These are phyloP conservation scores for Acinonyx jubatus DNA, from an alignment of 2,113 vertebrate genomes.

Conservation along the genomic window DNA sequence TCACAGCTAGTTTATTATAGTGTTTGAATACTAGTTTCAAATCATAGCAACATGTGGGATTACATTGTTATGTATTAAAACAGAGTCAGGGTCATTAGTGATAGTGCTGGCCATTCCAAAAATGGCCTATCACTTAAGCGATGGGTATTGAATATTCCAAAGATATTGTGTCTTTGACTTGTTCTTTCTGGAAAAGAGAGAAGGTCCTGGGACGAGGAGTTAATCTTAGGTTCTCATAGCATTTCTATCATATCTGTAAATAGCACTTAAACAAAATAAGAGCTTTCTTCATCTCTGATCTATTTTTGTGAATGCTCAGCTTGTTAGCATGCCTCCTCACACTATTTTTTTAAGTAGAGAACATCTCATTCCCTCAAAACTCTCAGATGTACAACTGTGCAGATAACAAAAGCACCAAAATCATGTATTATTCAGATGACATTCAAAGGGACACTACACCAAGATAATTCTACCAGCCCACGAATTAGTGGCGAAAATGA, in stretches of 20 bases:
- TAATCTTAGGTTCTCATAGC: neutral
- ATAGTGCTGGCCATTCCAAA: neutral
- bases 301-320: neutral
- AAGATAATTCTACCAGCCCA: conserved; percentile 27
- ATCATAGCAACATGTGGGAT: neutral
- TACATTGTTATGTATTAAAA: neutral
- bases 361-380: conserved; percentile 47
- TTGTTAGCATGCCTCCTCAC: conserved; percentile 20
- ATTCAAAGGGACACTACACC: conserved; percentile 47
- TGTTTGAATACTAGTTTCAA: neutral
- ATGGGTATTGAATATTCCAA: neutral
- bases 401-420: conserved; percentile 45
- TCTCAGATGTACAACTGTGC: conserved; percentile 19
- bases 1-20: neutral
- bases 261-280: conserved; percentile 41
- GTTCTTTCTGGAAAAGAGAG: conserved; percentile 38
- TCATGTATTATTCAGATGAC: conserved; percentile 66
- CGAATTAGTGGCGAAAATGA: neutral
- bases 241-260: conserved; percentile 32
- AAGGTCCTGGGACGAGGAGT: neutral
- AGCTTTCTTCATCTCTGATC: conserved; percentile 48
- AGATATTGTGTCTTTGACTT: neutral
- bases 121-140: neutral
- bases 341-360: conserved; percentile 50
- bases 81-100: neutral